Evolutionary conservation across 2,113 vertebrate species (phyloP), one percentile per base, ranked within the genome.

Genomic region (Dipodomys merriami): DNA sequence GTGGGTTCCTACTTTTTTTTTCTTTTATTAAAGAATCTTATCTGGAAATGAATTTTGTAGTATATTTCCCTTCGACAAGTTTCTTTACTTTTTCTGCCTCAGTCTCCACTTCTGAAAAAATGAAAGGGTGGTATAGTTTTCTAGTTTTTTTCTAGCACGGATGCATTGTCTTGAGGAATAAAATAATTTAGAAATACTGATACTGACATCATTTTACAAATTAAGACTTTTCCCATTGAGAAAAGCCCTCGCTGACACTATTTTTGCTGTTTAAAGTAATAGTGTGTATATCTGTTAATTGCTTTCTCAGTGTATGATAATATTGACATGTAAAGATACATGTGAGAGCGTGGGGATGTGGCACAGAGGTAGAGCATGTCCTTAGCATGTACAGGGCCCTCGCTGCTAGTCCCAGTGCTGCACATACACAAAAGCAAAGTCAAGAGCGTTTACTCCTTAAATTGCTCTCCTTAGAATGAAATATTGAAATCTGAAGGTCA

Each of bases 251-350:
- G 23, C 6, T 88, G 71, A 89, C 39, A 90, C 79, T 71, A 62
- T 81, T 80, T 77, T 74, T 86, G 19, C 29, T 80, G 19, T n/a
- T 80, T 46, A 27, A 87, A 68, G 49, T 67, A n/a, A 84, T 8
- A 5, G 25, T 84, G 64, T 60, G 2, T 65, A 2, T 87, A 74
- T 85, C 33, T 91, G 27, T 91, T 85, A 78, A 39, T 74, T 65
- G 11, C 69, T 57, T 91, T 83, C 77, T 86, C 39, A 77, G 33
- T 53, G 13, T 20, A 64, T 68, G 29, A 30, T 19, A 29, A 69
- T 25, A 68, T 8, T 72, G 76, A 87, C 30, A 80, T 91, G 84
- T 91, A 64, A n/a, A 87, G 69, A 57, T 69, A 74, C 77, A 94
- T 77, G 30, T 74, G 62, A 64, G 76, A 46, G 39, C 19, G 15